Evolutionary conservation across 2,797 vertebrate genomes (phyloP), one percentile per base, ranked within the genome.

Genomic region (Megaceryle alcyon): DNA sequence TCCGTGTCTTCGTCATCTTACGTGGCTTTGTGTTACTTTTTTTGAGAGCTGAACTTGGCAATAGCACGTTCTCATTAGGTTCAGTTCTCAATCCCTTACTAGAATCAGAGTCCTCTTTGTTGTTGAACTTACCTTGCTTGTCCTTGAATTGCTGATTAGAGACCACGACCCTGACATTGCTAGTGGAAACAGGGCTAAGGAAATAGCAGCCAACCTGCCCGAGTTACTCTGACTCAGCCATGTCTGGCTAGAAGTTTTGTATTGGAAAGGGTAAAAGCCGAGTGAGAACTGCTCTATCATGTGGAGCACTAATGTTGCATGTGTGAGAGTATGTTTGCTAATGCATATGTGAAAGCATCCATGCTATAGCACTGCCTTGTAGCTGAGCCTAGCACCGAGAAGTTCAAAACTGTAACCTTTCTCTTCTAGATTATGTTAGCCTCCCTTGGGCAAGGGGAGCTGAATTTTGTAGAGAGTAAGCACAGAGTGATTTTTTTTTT

Each of bases 401-500:
- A 46, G 19, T 87, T 87, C 41, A 81, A 71, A 68, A 68, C 31
- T 54, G 20, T 73, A 75, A 68, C 68, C 9, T 11, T 93, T 82
- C 59, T 76, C 12, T 92, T 82, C 72, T 49, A 44, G 19, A 19
- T 82, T 57, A 15, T 31, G 11, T 39, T 61, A 72, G 9, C 31
- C 26, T 72, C 41, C 25, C 35, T 29, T 57, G 66, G 28, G 54
- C 33, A 82, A 63, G 12, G 10, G 46, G 81, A 33, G 51, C 70
- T 84, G 65, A 53, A 64, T 60, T 79, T 84, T 82, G 35, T 75
- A 21, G 10, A 33, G 49, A 41, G 11, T n/a, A 41, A 81, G 28
- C 57, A 61, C n/a, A 20, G 41, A 80, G n/a, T 80, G 49, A 43
- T 89, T 94, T 94, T 88, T 33, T 33, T 94, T 94, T 73, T 87